phyloP scores from a whole-genome alignment of 2,888 invertebrate genomes.

The Amitus sp. region DNA sequence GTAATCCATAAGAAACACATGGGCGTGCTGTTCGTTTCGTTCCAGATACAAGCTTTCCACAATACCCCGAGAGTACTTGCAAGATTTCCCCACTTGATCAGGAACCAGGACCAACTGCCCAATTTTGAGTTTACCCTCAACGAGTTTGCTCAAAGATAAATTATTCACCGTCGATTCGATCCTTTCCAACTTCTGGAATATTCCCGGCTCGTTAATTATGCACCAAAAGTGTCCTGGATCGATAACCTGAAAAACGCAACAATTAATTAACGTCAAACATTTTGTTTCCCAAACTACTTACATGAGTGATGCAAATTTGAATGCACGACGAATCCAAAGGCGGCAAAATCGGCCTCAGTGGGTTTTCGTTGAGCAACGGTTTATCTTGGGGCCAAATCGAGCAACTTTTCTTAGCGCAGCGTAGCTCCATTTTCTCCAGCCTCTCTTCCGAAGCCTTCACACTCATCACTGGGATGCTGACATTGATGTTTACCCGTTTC shows the following conservation, averaged over 20 bases:
- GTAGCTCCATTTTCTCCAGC: background rate
- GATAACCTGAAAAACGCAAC: slow-evolving; percentile 65
- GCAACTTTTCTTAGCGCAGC: too few species aligned
- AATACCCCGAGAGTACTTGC: slow-evolving; percentile 52
- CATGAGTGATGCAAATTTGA: slow-evolving; percentile 54
- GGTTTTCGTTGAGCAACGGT: slow-evolving; percentile 2
- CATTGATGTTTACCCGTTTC: slow-evolving; percentile 23
- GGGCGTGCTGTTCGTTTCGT: slow-evolving; percentile 46
- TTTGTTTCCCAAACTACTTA: slow-evolving; percentile 1
- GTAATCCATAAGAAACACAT: slow-evolving; percentile 84
- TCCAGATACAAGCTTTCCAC: slow-evolving; percentile 41
- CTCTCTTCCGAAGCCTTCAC: slow-evolving; percentile 29
- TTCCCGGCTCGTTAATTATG: slow-evolving; percentile 69
- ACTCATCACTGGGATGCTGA: slow-evolving; percentile 68
- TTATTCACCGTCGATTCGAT: slow-evolving; percentile 65
- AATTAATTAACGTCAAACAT: too few species aligned
- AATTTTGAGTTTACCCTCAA: slow-evolving; percentile 49
- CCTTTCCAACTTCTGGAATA: slow-evolving; percentile 52
- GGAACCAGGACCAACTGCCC: slow-evolving; percentile 73
- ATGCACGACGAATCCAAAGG: slow-evolving; percentile 71
- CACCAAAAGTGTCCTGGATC: slow-evolving; percentile 79
- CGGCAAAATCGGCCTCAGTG: slow-evolving; percentile 69
- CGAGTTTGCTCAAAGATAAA: slow-evolving; percentile 47
- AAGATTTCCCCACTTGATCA: slow-evolving; percentile 21
- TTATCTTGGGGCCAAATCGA: background rate